Conservation (phyloP, 2,113 vertebrate species). For the Octodon degus region DNA sequence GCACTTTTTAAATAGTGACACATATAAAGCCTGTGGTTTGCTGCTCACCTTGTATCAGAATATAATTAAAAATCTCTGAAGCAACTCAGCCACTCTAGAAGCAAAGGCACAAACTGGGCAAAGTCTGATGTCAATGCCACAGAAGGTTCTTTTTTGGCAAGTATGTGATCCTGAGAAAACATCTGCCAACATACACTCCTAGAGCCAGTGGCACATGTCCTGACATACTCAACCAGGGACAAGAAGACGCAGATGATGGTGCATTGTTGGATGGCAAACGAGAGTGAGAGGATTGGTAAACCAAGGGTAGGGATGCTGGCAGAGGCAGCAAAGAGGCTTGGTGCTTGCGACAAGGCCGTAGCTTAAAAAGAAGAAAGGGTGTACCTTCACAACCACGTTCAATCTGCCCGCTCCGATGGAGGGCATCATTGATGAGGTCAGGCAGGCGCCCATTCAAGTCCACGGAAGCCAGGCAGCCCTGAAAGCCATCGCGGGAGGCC, state of each 20-base stretch:
- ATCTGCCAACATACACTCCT: conserved; percentile 48
- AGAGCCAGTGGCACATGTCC: conserved; percentile 50
- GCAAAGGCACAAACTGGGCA: conserved; percentile 26
- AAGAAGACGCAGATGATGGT: background rate
- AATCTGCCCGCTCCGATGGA: conserved; percentile 98
- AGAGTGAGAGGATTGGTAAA: conserved; percentile 73
- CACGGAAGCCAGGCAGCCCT: conserved; percentile 97
- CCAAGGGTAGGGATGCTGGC: conserved; percentile 54
- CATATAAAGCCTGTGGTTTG: background rate
- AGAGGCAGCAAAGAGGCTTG: conserved; percentile 77
- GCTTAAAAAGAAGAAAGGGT: conserved; percentile 79
- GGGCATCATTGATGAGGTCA: conserved; percentile 95
- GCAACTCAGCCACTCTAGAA: conserved; percentile 56
- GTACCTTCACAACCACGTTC: conserved; percentile 99
- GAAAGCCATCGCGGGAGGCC: conserved; percentile 97
- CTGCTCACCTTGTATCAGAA: background rate
- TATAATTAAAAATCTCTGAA: background rate
- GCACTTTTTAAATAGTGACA: background rate
- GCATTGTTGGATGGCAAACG: conserved; percentile 67
- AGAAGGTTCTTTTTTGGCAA: conserved; percentile 27
- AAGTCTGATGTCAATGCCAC: conserved; percentile 49
- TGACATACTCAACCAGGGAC: conserved; percentile 51
- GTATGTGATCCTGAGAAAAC: conserved; percentile 17
- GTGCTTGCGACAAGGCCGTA: conserved; percentile 81
- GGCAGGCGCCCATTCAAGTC: conserved; percentile 98